Percentiles rank a stretch among this genome's conserved stretches.
phyloP scores from a whole-genome alignment of 1,140 invertebrate genomes.

The Pinna nobilis region DNA sequence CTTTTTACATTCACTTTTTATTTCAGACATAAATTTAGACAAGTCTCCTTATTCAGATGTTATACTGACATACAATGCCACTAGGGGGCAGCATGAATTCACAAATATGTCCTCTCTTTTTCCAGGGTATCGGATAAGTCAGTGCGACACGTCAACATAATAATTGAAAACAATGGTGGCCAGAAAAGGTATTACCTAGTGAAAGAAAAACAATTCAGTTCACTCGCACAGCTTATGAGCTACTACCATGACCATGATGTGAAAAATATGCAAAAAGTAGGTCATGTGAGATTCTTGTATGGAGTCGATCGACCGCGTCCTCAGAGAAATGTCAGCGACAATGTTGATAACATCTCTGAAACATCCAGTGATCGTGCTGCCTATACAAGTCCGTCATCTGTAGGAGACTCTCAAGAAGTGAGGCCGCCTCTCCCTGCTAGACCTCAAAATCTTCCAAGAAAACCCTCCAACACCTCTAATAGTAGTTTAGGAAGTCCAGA shows the following conservation, averaged over 20 bases:
- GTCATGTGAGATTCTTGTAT: constrained; percentile 34
- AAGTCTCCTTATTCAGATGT: not conserved
- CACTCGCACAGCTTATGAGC: constrained; percentile 20
- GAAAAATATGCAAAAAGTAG: constrained; percentile 43
- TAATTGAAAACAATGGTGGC: constrained; percentile 11
- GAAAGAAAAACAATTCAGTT: constrained; percentile 35
- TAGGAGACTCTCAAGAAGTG: not conserved
- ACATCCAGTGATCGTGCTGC: not conserved
- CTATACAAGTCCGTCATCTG: not conserved
- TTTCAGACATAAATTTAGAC: not conserved
- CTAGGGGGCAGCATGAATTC: not conserved
- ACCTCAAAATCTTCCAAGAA: constrained; percentile 13
- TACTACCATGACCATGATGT: constrained; percentile 38
- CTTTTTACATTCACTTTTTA: no score
- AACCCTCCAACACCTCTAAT: not conserved
- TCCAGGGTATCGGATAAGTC: constrained; percentile 40
- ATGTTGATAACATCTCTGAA: not conserved
- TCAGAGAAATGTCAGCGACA: not conserved
- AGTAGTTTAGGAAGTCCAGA: constrained; percentile 13
- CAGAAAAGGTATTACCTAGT: constrained; percentile 29
- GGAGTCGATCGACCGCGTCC: not conserved
- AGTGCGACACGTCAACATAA: constrained; percentile 40
- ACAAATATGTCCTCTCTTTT: not conserved
- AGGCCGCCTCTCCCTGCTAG: constrained; percentile 27
- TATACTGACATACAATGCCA: not conserved